Percentiles rank a stretch among this genome's conserved stretches.
These are phyloP conservation scores for Lordiphosa fenestrarum DNA, from an alignment of 2,888 invertebrate genomes.

Conservation along the genomic window DNA sequence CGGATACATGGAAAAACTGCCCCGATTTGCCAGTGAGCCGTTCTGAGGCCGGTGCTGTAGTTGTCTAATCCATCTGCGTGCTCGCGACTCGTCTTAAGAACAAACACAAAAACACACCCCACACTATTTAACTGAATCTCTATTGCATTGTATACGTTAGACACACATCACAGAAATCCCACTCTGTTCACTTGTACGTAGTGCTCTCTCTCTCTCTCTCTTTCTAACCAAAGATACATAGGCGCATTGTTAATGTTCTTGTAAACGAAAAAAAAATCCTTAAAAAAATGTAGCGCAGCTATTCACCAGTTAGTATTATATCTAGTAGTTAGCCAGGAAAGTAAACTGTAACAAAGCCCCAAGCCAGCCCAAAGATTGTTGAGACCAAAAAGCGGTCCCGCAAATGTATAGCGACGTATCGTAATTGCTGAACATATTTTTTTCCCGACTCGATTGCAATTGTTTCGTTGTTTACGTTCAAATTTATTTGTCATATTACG, in stretches of 20 bases:
- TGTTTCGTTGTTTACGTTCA: constrained; percentile 32
- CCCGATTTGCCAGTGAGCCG: constrained; percentile 90
- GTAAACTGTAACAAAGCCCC: constrained; percentile 30
- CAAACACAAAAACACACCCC: constrained; percentile 20
- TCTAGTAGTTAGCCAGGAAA: constrained; percentile 52
- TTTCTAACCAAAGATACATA: constrained; percentile 36
- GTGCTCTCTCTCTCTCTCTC: constrained; percentile 30
- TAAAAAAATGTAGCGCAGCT: constrained; percentile 53
- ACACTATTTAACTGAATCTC: constrained; percentile 31
- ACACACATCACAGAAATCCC: constrained; percentile 28
- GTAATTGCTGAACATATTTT: constrained; percentile 64
- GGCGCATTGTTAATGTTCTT: constrained; percentile 36
- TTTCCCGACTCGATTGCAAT: constrained; percentile 30
- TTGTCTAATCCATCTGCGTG: constrained; percentile 82
- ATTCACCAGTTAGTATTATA: constrained; percentile 45
- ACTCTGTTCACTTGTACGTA: constrained; percentile 42
- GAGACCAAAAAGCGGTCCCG: constrained; percentile 26
- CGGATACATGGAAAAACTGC: constrained; percentile 88
- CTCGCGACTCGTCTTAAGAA: constrained; percentile 39
- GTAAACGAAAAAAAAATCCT: constrained; percentile 27
- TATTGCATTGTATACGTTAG: constrained; percentile 51
- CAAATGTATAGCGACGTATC: constrained; percentile 52
- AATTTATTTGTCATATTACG: constrained; percentile 27
- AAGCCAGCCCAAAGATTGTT: constrained; percentile 44
- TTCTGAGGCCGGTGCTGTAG: constrained; percentile 92